phyloP scores from a whole-genome alignment of 2,888 invertebrate species.

The Noctua janthe region DNA sequence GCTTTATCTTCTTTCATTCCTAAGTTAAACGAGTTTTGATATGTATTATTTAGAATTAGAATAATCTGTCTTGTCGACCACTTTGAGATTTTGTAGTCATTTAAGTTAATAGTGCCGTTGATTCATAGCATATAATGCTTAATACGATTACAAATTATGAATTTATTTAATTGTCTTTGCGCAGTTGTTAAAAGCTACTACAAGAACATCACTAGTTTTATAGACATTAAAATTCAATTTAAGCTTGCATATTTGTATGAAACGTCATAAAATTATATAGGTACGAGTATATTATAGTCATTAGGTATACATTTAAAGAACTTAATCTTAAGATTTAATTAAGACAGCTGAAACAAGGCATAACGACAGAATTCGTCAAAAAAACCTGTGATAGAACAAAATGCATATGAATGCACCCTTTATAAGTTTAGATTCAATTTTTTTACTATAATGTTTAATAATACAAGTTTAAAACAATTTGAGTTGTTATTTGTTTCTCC shows the following conservation, averaged over 20 bases:
- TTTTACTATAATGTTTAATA: slow-evolving; percentile 7
- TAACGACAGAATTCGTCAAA: slow-evolving; percentile 79
- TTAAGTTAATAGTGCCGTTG: background rate
- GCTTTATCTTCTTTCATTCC: slow-evolving; percentile 56
- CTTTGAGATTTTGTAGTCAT: slow-evolving; percentile 8
- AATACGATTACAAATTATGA: background rate
- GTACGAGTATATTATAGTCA: background rate
- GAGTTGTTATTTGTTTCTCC: slow-evolving; percentile 14
- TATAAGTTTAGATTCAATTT: slow-evolving; percentile 20
- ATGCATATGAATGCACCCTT: slow-evolving; percentile 33
- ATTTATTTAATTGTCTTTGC: background rate
- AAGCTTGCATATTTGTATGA: background rate
- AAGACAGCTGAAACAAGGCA: slow-evolving; percentile 22
- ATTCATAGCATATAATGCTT: slow-evolving; percentile 3
- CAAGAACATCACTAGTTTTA: slow-evolving; percentile 11
- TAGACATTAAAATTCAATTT: background rate
- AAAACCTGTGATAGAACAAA: slow-evolving; percentile 83
- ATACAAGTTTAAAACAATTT: slow-evolving; percentile 9
- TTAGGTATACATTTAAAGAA: background rate
- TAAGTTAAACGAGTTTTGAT: slow-evolving; percentile 23
- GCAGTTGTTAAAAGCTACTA: background rate
- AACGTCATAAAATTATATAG: background rate
- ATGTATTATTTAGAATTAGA: slow-evolving; percentile 6
- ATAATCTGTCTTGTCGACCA: background rate
- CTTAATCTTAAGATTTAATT: slow-evolving; percentile 18